Evolutionary conservation across 1,140 invertebrate genomes (phyloP).

Genomic region (Aradophagus sp.): DNA sequence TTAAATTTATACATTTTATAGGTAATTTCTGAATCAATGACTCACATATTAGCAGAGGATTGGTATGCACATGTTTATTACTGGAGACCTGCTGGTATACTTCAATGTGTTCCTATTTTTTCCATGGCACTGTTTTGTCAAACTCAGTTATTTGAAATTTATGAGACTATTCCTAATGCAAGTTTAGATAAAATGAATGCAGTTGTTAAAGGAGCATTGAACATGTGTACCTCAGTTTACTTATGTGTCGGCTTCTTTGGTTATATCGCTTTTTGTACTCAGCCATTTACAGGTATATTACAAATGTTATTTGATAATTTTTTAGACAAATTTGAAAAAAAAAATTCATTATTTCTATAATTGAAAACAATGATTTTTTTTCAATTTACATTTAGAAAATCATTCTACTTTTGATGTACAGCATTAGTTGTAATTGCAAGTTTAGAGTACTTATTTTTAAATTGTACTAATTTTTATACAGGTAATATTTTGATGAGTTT

Average conservation of each 20-base stretch:
- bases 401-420: too few relatives aligned
- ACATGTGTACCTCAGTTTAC: conserved; percentile 92
- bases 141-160: conserved; percentile 97
- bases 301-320: too few relatives aligned
- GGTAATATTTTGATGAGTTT: conserved; percentile 95
- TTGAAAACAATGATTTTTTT: too few relatives aligned
- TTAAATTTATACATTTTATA: too few relatives aligned
- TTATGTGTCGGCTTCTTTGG: conserved; percentile 94
- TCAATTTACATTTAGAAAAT: too few relatives aligned
- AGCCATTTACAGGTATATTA: conserved; percentile 81
- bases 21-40: conserved; percentile 84
- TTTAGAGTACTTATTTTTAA: too few relatives aligned
- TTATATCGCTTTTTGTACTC: conserved; percentile 92
- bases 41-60: conserved; percentile 82
- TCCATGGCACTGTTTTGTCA: conserved; percentile 96
- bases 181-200: conserved; percentile 92
- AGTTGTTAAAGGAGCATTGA: conserved; percentile 90
- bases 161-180: conserved; percentile 90
- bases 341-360: too few relatives aligned
- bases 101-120: conserved; percentile 95
- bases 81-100: conserved; percentile 88
- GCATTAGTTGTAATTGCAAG: too few relatives aligned
- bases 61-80: conserved; percentile 86
- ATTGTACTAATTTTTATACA: too few relatives aligned
- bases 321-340: too few relatives aligned